Evolutionary conservation across 2,113 vertebrate genomes (phyloP).

Genomic region (rat (Rattus norvegicus)): DNA sequence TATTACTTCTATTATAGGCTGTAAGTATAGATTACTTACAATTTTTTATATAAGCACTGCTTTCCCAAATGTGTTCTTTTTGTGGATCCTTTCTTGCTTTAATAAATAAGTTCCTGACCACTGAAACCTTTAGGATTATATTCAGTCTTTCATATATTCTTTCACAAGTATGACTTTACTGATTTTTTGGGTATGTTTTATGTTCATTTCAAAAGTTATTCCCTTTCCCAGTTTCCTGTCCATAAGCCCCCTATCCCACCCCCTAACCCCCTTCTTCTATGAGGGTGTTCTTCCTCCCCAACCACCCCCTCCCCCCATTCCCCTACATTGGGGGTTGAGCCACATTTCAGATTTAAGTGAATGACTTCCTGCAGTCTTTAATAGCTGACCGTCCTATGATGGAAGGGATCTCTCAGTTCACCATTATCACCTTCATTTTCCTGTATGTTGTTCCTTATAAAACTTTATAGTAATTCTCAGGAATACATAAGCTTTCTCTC

Average conservation of each 20-base stretch:
- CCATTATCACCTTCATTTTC: neutral
- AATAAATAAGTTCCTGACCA: neutral
- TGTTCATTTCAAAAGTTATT: too few relatives aligned
- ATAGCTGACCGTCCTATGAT: neutral
- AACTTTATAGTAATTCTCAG: neutral
- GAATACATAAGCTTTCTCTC: neutral
- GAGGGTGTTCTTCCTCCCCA: too few relatives aligned
- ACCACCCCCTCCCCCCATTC: too few relatives aligned
- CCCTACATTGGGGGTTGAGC: too few relatives aligned
- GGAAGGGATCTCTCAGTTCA: neutral
- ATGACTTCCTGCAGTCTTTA: neutral
- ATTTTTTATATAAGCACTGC: neutral
- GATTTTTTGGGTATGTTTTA: too few relatives aligned
- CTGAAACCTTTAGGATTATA: neutral
- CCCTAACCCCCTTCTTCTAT: too few relatives aligned
- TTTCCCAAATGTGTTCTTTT: neutral
- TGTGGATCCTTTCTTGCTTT: neutral
- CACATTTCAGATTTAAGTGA: neutral
- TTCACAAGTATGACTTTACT: neutral
- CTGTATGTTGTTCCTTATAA: neutral
- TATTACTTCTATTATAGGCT: neutral
- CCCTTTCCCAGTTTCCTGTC: too few relatives aligned
- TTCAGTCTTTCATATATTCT: neutral
- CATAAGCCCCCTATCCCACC: too few relatives aligned
- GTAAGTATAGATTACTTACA: neutral